Evolutionary conservation across 2,888 invertebrate species (phyloP).

Genomic region (Yponomeuta plumbellus): DNA sequence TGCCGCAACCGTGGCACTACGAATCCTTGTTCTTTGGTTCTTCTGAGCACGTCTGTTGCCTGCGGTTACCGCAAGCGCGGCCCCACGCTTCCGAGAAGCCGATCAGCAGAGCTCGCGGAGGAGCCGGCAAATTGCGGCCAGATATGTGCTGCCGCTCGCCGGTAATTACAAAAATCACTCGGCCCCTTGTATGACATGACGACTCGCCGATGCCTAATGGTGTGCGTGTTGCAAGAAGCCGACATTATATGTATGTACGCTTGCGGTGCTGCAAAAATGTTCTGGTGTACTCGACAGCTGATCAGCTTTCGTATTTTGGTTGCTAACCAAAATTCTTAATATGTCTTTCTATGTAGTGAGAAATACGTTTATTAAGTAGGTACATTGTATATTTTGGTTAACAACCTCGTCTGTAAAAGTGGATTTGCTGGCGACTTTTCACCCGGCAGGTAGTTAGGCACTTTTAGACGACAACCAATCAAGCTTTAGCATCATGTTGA

Average conservation of each 20-base stretch:
- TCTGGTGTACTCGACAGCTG: background rate
- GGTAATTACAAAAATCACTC: constrained; percentile 73
- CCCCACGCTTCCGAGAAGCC: constrained; percentile 53
- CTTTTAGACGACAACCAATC: too few relatives aligned
- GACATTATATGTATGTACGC: background rate
- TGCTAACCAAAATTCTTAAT: too few relatives aligned
- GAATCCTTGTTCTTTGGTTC: background rate
- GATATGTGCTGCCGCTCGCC: constrained; percentile 67
- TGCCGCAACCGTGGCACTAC: too few relatives aligned
- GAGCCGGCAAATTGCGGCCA: constrained; percentile 69
- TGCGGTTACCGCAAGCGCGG: background rate
- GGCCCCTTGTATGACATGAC: constrained; percentile 41
- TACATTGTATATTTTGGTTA: too few relatives aligned
- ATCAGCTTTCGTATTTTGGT: too few relatives aligned
- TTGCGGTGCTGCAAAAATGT: background rate
- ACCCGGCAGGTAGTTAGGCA: too few relatives aligned
- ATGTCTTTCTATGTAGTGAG: too few relatives aligned
- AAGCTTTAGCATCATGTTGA: too few relatives aligned
- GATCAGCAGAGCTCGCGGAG: constrained; percentile 58
- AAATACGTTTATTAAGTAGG: too few relatives aligned
- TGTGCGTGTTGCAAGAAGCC: constrained; percentile 1
- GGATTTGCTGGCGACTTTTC: too few relatives aligned
- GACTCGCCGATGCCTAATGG: background rate
- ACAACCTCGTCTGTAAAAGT: too few relatives aligned
- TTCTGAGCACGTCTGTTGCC: background rate